Evolutionary conservation across 1,140 invertebrate species (phyloP), one percentile per base, ranked within the genome.

Genomic region (Harpegnathos saltator): DNA sequence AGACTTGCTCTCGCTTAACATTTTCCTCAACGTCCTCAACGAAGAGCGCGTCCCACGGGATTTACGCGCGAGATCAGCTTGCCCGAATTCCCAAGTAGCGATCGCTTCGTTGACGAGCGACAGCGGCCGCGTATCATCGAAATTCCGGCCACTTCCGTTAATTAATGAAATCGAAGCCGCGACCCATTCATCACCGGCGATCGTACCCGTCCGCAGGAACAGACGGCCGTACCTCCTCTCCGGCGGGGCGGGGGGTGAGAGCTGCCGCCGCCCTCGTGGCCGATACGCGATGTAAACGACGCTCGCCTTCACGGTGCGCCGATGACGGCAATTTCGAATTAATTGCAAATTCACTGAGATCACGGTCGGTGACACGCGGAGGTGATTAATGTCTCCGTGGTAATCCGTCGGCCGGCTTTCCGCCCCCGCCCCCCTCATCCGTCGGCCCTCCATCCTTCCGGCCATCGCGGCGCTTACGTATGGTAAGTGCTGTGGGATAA

Each of bases 401-500:
- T 86, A 86, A 86, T 87, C 72, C 80, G 26, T 66, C 22, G 72
- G 72, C 54, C 65, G 80, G 62, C 81, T 62, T 63, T 38, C 69
- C 61, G 54, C 33, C 65, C 66, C 48, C 15, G 29, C 59, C 24
- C 26, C 50, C 66, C 24, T 5, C 24, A n/a, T 58, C 63, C 15
- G 52, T 14, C 59, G 3, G 0, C 54, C 33, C 9, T n/a, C 61
- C 24, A 62, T 66, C 78, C 71, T 56, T 83, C 59, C 52, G 73
- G 85, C 85, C 69, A 62, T 17, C 59, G 72, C 82, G 48, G 54
- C 58, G 84, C 89, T 90, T 85, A 85, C 86, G 86, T 78, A 74
- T 82, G 84, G 84, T 89, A 89, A 94, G 92, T 93, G 92, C 92
- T 93, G 92, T 93, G 92, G 92, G 93, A 93, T 93, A 93, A 93